These are phyloP conservation scores for Heliconius himera DNA, from an alignment of 1,140 invertebrate genomes.

Conservation along the genomic window DNA sequence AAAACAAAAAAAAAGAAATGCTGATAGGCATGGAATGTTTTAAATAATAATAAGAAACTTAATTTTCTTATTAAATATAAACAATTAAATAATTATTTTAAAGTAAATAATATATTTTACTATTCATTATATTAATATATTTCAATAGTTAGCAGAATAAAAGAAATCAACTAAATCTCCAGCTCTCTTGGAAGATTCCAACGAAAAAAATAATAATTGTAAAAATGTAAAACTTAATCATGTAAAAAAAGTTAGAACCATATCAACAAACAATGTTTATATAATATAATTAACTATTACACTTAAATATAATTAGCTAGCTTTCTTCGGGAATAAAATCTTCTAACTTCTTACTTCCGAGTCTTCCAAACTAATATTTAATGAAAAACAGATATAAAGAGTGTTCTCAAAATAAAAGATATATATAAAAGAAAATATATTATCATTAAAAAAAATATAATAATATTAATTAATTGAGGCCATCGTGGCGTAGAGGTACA, in stretches of 20 bases:
- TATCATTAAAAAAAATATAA: no score
- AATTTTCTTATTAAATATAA: not conserved
- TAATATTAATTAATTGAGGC: no score
- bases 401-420: not conserved
- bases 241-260: not conserved
- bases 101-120: not conserved
- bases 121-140: not conserved
- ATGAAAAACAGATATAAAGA: not conserved
- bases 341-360: not conserved
- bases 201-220: not conserved
- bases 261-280: not conserved
- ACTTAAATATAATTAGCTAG: constrained; percentile 3
- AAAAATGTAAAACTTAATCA: not conserved
- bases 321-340: not conserved
- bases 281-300: constrained; percentile 2
- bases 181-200: not conserved
- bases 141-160: not conserved
- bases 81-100: not conserved
- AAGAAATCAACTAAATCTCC: not conserved
- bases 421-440: not conserved
- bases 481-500: no score
- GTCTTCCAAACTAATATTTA: not conserved
- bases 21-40: not conserved
- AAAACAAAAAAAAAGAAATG: not conserved
- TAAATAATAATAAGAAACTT: not conserved